These are phyloP conservation scores for Hafferia zeledoni DNA, from an alignment of 2,797 vertebrate genomes.

Conservation along the genomic window DNA sequence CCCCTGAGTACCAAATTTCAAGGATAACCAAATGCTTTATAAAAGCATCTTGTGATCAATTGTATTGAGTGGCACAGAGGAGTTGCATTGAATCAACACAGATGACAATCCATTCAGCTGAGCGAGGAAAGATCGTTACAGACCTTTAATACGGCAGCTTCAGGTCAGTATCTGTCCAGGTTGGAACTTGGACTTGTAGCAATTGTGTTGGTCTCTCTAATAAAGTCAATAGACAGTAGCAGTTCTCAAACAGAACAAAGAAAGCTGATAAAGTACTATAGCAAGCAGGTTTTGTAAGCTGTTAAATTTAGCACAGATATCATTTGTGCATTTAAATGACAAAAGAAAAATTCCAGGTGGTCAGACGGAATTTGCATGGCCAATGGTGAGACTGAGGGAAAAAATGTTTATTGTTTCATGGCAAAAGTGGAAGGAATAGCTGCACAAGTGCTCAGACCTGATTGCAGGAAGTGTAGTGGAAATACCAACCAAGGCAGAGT, in stretches of 20 bases:
- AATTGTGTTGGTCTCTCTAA: neutral
- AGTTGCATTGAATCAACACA: conserved; percentile 21
- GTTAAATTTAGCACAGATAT: neutral
- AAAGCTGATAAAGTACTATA: neutral
- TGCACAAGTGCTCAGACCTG: neutral
- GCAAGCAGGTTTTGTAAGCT: neutral
- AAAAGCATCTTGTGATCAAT: conserved; percentile 42
- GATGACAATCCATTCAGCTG: conserved; percentile 22
- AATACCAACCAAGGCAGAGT: neutral
- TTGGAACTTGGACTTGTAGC: neutral
- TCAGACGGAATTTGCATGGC: neutral
- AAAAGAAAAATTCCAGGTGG: neutral
- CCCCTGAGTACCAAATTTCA: neutral
- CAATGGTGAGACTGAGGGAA: neutral
- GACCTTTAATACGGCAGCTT: neutral
- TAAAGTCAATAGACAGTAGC: neutral
- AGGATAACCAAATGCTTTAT: conserved; percentile 24
- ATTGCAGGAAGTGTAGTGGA: neutral
- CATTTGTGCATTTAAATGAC: neutral
- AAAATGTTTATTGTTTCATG: neutral
- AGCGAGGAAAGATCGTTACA: conserved; percentile 15
- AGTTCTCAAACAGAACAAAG: neutral
- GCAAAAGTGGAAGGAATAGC: neutral
- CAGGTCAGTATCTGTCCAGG: neutral
- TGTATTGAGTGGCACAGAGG: conserved; percentile 27